A percentile compares a stretch with the other conserved stretches of the same genome.
Evolutionary conservation across 37 sponge, comb jelly and placozoan genomes (phyloP).

Genomic region (Tethya wilhelma): DNA sequence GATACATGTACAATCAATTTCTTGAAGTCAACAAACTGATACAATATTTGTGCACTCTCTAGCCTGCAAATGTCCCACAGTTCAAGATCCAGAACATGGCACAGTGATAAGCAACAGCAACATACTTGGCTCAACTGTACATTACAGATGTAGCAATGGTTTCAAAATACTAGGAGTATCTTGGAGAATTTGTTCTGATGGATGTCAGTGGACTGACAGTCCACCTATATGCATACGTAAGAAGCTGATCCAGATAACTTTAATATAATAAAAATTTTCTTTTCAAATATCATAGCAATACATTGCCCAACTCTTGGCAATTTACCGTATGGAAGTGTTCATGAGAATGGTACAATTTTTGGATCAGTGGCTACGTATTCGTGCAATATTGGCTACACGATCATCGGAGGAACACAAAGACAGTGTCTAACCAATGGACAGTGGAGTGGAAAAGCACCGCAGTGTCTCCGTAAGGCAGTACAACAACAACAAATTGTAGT

Average conservation of each 20-base stretch:
- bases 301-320: background rate
- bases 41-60: background rate
- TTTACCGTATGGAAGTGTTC: background rate
- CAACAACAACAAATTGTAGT: no score
- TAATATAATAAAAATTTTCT: no score
- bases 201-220: no score
- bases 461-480: slow-evolving; percentile 43
- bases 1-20: no score
- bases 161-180: slow-evolving; percentile 13
- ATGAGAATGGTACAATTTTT: background rate
- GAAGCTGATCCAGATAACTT: no score
- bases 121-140: background rate
- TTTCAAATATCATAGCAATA: background rate
- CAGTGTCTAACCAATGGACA: slow-evolving; percentile 42
- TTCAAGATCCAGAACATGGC: slow-evolving; percentile 26
- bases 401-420: slow-evolving; percentile 27
- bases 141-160: slow-evolving; percentile 36
- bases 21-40: no score
- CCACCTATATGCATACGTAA: no score
- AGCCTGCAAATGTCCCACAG: no score
- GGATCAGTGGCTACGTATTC: slow-evolving; percentile 11
- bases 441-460: slow-evolving; percentile 60
- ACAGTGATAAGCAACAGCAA: slow-evolving; percentile 3
- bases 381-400: slow-evolving; percentile 38
- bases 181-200: no score